phyloP scores from a whole-genome alignment of 37 sponge, comb jelly and placozoan genomes.

The Diacarnus erythraeanus region DNA sequence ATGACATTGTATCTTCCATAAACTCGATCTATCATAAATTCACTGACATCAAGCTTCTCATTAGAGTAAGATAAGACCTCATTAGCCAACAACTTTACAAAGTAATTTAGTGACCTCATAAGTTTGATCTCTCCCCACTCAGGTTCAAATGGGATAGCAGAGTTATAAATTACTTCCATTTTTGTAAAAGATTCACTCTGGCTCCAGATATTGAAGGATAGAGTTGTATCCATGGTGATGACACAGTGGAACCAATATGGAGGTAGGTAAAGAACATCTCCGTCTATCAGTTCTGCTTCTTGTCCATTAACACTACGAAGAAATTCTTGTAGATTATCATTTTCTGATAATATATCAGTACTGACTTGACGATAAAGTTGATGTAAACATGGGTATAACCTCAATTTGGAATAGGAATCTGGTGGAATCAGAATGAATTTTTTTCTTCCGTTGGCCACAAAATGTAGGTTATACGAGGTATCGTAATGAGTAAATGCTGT shows the following conservation, averaged over 20 bases:
- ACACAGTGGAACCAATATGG: constrained; percentile 84
- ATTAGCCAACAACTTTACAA: constrained; percentile 2
- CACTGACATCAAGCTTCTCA: not conserved
- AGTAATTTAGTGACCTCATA: constrained; percentile 37
- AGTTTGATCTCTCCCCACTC: constrained; percentile 46
- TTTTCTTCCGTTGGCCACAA: constrained; percentile 44
- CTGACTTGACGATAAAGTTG: constrained; percentile 59
- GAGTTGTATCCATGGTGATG: constrained; percentile 52
- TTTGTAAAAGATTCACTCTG: constrained; percentile 30
- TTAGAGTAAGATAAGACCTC: not conserved
- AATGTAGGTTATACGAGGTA: constrained; percentile 74
- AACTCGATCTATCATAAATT: constrained; percentile 26
- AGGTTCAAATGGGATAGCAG: constrained; percentile 61
- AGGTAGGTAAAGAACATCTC: constrained; percentile 65
- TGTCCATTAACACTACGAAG: not conserved
- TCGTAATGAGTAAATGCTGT: constrained; percentile 81
- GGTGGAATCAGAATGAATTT: constrained; percentile 65
- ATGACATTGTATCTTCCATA: constrained; percentile 19
- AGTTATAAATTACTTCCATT: constrained; percentile 51
- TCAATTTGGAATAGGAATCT: constrained; percentile 20
- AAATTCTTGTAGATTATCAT: not conserved
- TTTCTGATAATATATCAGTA: constrained; percentile 7
- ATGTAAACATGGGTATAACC: constrained; percentile 64
- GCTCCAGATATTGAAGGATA: constrained; percentile 77
- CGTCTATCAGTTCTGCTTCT: constrained; percentile 24